phyloP scores from a whole-genome alignment of 2,113 vertebrate species.

The Hemiscyllium ocellatum region DNA sequence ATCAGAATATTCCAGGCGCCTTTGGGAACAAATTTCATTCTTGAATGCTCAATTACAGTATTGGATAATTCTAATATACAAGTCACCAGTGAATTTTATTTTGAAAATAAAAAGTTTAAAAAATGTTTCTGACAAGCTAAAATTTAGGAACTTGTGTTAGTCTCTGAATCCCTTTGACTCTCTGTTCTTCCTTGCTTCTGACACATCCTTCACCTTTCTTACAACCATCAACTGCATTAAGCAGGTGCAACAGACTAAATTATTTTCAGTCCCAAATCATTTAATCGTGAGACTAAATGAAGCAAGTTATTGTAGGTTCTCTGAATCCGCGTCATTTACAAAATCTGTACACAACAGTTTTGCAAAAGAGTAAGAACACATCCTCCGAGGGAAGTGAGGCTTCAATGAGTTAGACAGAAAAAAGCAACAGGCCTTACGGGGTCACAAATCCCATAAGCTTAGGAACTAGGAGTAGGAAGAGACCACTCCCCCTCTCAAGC shows the following conservation, averaged over 20 bases:
- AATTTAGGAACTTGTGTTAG: background rate
- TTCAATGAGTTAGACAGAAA: background rate
- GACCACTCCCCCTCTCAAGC: too few species aligned
- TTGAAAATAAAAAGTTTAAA: background rate
- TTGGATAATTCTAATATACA: background rate
- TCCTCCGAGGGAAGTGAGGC: background rate
- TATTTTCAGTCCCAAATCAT: background rate
- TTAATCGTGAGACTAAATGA: background rate
- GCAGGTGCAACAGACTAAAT: background rate
- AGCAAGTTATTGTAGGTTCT: background rate
- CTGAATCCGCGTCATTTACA: background rate
- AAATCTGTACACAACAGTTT: background rate
- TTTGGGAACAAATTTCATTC: background rate
- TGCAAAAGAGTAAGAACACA: background rate
- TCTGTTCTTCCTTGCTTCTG: background rate
- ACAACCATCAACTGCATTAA: background rate
- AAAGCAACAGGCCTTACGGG: background rate
- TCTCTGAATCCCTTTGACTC: background rate
- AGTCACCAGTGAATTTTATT: background rate
- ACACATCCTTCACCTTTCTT: background rate
- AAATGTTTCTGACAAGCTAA: background rate
- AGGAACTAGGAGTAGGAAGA: too few species aligned
- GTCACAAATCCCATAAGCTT: background rate
- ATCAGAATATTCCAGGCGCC: background rate
- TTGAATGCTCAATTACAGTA: background rate